Conservation (phyloP, 2,888 invertebrate species). For the Lapara coniferarum region DNA sequence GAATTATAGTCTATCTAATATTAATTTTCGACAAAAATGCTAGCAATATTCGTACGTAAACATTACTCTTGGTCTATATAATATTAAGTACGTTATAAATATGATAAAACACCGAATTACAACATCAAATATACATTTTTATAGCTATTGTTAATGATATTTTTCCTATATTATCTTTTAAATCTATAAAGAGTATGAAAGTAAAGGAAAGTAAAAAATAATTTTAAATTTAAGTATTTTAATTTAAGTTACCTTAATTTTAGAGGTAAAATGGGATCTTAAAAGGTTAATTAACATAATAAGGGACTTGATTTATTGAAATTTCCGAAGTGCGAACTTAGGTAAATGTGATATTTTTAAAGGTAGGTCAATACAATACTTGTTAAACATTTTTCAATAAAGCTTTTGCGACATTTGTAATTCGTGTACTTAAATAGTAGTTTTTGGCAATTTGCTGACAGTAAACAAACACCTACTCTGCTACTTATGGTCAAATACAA, state of each 20-base stretch:
- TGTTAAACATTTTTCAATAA: not conserved
- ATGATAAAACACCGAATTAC: conserved; percentile 66
- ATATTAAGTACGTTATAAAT: conserved; percentile 29
- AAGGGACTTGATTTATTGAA: conserved; percentile 1
- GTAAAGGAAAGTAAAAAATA: conserved; percentile 15
- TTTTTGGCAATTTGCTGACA: too few relatives aligned
- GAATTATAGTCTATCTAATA: not conserved
- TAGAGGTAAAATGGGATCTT: not conserved
- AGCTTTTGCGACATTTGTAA: not conserved
- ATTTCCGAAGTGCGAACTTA: not conserved
- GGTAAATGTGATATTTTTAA: not conserved
- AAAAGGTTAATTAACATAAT: not conserved
- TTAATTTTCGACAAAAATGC: conserved; percentile 5
- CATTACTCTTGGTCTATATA: conserved; percentile 27
- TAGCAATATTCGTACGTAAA: conserved; percentile 25
- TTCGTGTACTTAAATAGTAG: too few relatives aligned
- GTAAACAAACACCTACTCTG: too few relatives aligned
- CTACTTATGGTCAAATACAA: too few relatives aligned
- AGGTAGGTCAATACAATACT: not conserved
- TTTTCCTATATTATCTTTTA: conserved; percentile 27
- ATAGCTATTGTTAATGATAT: conserved; percentile 57
- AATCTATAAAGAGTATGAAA: conserved; percentile 14
- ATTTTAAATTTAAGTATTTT: not conserved
- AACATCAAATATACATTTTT: conserved; percentile 64
- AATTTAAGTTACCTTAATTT: not conserved